Percentiles rank a stretch among this genome's conserved stretches.
These are phyloP conservation scores for Naja naja DNA, from an alignment of 2,113 vertebrate genomes.

Conservation along the genomic window DNA sequence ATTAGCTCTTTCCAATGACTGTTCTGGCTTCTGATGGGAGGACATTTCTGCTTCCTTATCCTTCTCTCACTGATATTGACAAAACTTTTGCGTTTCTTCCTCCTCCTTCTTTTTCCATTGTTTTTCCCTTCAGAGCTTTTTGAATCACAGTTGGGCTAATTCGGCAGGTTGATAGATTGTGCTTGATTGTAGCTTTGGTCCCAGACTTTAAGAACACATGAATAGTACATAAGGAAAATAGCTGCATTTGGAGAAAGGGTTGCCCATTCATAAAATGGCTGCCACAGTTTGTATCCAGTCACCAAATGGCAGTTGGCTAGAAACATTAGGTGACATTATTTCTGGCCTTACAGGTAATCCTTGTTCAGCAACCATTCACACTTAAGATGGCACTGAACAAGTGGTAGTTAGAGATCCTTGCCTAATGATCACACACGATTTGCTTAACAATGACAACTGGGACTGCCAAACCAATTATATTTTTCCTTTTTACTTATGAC, in stretches of 20 bases:
- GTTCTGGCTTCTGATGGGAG: slow-evolving; percentile 38
- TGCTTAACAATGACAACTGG: not conserved
- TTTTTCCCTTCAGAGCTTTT: slow-evolving; percentile 20
- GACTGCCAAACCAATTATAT: not conserved
- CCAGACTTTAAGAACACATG: not conserved
- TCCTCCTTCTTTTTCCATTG: not conserved
- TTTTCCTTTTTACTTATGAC: not conserved
- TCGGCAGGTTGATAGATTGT: not conserved
- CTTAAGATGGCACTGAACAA: not conserved
- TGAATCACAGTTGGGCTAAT: slow-evolving; percentile 25
- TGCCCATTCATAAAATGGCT: not conserved
- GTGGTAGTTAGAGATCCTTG: not conserved
- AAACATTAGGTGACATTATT: not conserved
- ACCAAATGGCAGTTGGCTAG: not conserved
- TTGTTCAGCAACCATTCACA: not conserved
- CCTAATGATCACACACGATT: not conserved
- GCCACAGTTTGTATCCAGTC: not conserved
- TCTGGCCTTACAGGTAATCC: not conserved
- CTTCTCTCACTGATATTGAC: slow-evolving; percentile 58
- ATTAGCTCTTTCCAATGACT: slow-evolving; percentile 19
- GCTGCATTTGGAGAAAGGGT: not conserved
- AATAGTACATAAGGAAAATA: not conserved
- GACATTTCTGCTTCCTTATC: slow-evolving; percentile 64
- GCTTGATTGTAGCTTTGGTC: not conserved
- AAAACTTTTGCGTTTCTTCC: slow-evolving; percentile 21